Percentiles rank a stretch among this genome's conserved stretches.
phyloP scores from a whole-genome alignment of 2,888 invertebrate species.

The Cheilosia urbana region DNA sequence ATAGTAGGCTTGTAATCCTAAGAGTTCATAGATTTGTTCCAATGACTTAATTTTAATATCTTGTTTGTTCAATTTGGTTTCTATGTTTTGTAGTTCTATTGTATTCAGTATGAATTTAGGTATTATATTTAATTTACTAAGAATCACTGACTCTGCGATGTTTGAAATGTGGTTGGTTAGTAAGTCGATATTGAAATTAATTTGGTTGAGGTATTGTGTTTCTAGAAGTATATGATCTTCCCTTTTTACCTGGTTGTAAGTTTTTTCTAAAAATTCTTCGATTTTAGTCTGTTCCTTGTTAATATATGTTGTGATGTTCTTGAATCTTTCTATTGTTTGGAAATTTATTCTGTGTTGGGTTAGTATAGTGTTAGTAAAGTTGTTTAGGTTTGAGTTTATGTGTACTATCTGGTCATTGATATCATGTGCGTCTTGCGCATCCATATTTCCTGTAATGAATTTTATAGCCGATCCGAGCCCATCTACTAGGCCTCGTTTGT shows the following conservation, averaged over 20 bases:
- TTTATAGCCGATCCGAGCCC: conserved; percentile 4
- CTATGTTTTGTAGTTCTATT: conserved; percentile 35
- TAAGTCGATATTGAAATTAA: conserved; percentile 60
- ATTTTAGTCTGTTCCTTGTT: conserved; percentile 37
- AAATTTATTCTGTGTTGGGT: neutral
- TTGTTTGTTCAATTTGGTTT: conserved; percentile 36
- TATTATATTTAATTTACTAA: too few relatives aligned
- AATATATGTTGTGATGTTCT: conserved; percentile 3
- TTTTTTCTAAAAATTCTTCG: conserved; percentile 14
- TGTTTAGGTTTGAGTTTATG: conserved; percentile 3
- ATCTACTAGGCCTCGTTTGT: too few relatives aligned
- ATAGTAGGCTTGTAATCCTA: conserved; percentile 23
- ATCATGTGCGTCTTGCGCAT: too few relatives aligned
- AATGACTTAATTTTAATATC: conserved; percentile 21
- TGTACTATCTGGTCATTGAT: conserved; percentile 1
- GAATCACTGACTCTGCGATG: conserved; percentile 47
- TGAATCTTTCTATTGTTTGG: neutral
- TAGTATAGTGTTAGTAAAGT: conserved; percentile 6
- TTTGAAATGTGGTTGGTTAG: conserved; percentile 36
- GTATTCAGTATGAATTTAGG: conserved; percentile 42
- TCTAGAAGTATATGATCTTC: conserved; percentile 19
- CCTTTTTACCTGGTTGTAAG: conserved; percentile 32
- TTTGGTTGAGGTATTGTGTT: conserved; percentile 46
- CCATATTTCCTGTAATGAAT: conserved; percentile 20
- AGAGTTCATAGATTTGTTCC: conserved; percentile 57